Conservation (phyloP, 2,113 vertebrate species). For the Abramis brama region DNA sequence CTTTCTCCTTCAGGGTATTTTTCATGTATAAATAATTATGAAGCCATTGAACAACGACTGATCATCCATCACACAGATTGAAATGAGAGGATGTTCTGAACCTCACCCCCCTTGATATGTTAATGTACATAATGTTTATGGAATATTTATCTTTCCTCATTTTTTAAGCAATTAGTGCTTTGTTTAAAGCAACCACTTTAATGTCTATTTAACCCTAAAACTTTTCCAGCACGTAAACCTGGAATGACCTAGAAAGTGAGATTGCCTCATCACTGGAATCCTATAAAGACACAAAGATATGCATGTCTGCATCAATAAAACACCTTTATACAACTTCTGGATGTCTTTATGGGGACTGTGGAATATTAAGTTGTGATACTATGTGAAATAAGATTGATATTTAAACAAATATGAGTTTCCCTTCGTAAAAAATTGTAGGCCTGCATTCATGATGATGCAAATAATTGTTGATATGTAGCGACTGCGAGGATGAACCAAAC, state of each 20-base stretch:
- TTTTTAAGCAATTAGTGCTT: conserved; percentile 7
- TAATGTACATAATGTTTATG: conserved; percentile 40
- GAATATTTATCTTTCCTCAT: conserved; percentile 29
- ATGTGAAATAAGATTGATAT: background rate
- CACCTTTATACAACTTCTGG: background rate
- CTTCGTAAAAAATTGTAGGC: no score
- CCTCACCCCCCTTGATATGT: background rate
- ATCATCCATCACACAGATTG: background rate
- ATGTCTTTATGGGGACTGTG: background rate
- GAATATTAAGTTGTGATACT: background rate
- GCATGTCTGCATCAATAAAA: background rate
- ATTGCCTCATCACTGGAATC: background rate
- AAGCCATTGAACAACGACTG: background rate
- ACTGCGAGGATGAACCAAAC: no score
- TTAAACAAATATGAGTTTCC: no score
- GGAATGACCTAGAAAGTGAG: background rate
- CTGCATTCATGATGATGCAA: no score
- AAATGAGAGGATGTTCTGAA: background rate
- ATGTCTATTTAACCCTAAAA: background rate
- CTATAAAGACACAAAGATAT: background rate
- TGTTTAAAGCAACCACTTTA: background rate
- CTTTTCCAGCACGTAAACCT: background rate
- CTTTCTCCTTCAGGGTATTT: background rate
- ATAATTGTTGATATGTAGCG: no score
- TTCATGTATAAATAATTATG: background rate